phyloP scores from a whole-genome alignment of 2,113 vertebrate species.

The Tetrao urogallus region DNA sequence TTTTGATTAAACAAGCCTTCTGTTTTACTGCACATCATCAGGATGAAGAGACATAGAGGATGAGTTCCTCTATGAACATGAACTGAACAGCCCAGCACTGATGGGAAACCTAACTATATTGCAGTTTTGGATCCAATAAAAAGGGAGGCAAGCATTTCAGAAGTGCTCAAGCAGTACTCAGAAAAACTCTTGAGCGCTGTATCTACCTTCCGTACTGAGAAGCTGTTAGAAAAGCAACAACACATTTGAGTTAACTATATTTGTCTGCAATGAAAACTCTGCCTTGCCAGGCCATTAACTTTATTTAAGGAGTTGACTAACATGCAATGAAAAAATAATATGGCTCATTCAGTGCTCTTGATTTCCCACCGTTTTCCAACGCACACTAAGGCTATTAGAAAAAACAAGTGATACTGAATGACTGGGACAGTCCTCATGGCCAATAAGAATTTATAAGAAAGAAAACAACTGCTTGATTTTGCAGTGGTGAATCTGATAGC shows the following conservation, averaged over 20 bases:
- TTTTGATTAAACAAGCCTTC: background rate
- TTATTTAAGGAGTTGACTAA: background rate
- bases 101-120: background rate
- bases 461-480: background rate
- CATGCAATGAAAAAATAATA: background rate
- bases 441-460: background rate
- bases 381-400: background rate
- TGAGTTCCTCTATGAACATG: no score
- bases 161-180: background rate
- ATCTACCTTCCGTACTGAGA: background rate
- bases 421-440: accelerated
- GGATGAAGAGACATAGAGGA: background rate
- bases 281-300: background rate
- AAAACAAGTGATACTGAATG: background rate
- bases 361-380: background rate
- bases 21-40: background rate
- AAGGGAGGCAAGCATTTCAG: background rate
- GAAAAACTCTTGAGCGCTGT: background rate
- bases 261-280: background rate
- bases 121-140: background rate
- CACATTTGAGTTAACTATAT: background rate
- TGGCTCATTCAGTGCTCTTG: background rate
- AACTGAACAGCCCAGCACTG: background rate
- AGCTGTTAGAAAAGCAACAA: background rate
- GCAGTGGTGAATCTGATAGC: background rate